Base-by-base conservation (phyloP, 2,888 invertebrate genomes). In the Drosophila nigritarsus region DNA sequence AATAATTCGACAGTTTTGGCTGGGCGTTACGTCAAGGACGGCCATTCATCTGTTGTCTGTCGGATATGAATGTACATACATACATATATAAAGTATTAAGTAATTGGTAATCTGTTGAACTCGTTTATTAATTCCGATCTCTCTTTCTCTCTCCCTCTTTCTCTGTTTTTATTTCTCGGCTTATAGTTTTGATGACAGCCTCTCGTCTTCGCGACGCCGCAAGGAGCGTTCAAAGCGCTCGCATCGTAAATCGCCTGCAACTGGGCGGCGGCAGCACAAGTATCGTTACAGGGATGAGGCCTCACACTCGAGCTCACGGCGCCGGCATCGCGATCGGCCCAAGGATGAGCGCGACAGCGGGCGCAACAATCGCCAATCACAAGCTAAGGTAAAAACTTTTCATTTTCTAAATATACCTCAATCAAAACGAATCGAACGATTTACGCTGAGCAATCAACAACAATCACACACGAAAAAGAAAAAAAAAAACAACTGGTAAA, bases 151-250 rank as follows among this genome's bases (percentile, higher is more conserved):
- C 3, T 38, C 0, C 18, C 7, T 40, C 58, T 67, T 5, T 60
- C 58, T 59, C 64, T 15, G 20, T 34, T 24, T 11, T 24, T 61
- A 15, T 8, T 45, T 24, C 24, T 15, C 45, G 24, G 42, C 42
- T 91, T 92, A 40, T 80, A 93, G 93, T 83, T 92, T 93, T 89
- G 85, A 86, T 90, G 93, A 93, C 81, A 96, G 97, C 95, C 94
- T 95, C 95, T 93, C 97, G 29, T 83, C 85, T 24, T 78, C 85
- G 73, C 93, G 96, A 95, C 92, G 97, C 94, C 94, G 96, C 95
- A 93, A 97, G 96, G 94, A 97, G 91, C 96, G 97, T 82, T 97
- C 97, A 93, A 97, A 97, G 93, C 95, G 97, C 87, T 97, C 97
- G 91, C 96, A 97, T 83, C 95, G 97, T 92, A 97, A 97, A 82